A percentile compares a stretch with the other conserved stretches of the same genome.
These are phyloP conservation scores for Myiotriccus ornatus DNA, from an alignment of 2,797 vertebrate species.

Conservation along the genomic window DNA sequence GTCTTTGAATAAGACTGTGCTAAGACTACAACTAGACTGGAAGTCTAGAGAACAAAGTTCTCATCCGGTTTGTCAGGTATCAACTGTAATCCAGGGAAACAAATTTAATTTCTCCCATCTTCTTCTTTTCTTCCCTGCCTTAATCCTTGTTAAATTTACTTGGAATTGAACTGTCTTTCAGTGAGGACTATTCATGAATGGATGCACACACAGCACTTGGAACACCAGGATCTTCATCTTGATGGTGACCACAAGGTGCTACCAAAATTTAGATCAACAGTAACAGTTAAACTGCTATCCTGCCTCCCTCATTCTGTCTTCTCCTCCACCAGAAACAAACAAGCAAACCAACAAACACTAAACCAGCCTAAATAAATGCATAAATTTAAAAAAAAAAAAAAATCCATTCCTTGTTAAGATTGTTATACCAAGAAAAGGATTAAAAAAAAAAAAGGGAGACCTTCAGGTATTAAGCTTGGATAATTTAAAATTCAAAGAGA, in stretches of 20 bases:
- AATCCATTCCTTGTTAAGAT: not conserved
- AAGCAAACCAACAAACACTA: rapidly evolving
- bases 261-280: not conserved
- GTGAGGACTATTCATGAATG: not conserved
- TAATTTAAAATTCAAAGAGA: not conserved
- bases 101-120: not conserved
- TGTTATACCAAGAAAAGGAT: not conserved
- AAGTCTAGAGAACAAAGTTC: not conserved
- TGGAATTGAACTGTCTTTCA: not conserved
- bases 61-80: not conserved
- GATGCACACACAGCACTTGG: not conserved
- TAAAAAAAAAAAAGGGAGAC: rapidly evolving
- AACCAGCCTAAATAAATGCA: not conserved
- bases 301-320: not conserved
- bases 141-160: not conserved
- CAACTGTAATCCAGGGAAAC: not conserved
- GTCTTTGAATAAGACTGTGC: not conserved
- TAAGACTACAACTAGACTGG: not conserved
- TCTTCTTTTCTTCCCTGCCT: not conserved
- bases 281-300: not conserved
- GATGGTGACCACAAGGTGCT: not conserved
- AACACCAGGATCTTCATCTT: not conserved
- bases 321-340: not conserved
- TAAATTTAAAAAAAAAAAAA: no score
- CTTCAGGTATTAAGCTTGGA: not conserved